Percentiles rank a stretch among this genome's conserved stretches.
phyloP scores from a whole-genome alignment of 2,797 vertebrate genomes.

The Acrocephalus scirpaceus region DNA sequence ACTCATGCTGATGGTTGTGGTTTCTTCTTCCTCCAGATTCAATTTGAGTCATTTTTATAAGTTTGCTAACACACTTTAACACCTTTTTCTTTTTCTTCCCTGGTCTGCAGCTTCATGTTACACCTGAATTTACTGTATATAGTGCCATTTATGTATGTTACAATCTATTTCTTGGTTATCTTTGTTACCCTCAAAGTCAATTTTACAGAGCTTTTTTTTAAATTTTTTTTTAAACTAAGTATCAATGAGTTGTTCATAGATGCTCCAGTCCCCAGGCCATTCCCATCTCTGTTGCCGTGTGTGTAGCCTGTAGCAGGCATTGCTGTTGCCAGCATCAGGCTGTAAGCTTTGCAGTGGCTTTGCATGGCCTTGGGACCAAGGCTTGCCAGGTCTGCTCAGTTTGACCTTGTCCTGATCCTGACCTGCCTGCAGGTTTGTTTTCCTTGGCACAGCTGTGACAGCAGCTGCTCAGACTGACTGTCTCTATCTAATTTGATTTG shows the following conservation, averaged over 20 bases:
- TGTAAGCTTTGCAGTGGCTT: not conserved
- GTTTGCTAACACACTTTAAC: not conserved
- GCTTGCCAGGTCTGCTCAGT: not conserved
- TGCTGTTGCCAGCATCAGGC: not conserved
- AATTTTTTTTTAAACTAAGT: not conserved
- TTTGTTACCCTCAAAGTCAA: not conserved
- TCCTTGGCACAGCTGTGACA: not conserved
- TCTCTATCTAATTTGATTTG: not conserved
- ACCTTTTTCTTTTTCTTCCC: not conserved
- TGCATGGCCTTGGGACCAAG: not conserved
- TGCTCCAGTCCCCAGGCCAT: not conserved
- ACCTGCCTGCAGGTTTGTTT: not conserved
- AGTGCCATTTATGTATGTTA: not conserved
- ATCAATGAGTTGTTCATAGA: not conserved
- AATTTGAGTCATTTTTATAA: not conserved
- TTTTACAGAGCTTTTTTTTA: not conserved
- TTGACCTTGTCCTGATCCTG: not conserved
- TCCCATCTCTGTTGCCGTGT: not conserved
- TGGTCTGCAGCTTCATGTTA: not conserved
- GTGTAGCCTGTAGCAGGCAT: not conserved
- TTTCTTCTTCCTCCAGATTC: not conserved
- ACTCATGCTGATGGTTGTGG: rapidly evolving
- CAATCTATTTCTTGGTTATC: not conserved
- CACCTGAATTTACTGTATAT: not conserved
- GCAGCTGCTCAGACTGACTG: not conserved